Conservation (phyloP, 1,140 invertebrate species). For the Drosophila subpulchrella region DNA sequence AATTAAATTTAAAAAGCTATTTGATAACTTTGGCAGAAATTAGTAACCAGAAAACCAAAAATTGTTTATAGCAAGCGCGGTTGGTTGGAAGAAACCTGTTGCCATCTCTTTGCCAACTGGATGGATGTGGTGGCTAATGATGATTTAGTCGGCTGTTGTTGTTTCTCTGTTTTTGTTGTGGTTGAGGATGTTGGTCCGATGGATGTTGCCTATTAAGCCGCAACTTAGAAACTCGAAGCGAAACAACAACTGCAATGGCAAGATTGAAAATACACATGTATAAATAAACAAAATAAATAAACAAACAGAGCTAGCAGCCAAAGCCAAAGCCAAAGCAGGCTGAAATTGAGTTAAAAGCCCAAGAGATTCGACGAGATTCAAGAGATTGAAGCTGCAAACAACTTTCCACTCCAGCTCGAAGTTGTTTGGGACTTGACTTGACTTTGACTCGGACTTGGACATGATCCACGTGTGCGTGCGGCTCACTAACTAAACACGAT, state of each 20-base stretch:
- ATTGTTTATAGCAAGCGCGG: constrained; percentile 12
- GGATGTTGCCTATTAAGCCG: constrained; percentile 56
- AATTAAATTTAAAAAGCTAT: not conserved
- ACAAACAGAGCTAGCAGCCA: constrained; percentile 40
- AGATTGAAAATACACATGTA: constrained; percentile 65
- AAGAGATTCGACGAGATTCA: constrained; percentile 65
- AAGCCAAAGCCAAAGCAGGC: constrained; percentile 19
- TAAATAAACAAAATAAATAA: constrained; percentile 68
- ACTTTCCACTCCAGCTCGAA: constrained; percentile 67
- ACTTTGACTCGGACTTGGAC: constrained; percentile 61
- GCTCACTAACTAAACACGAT: constrained; percentile 21
- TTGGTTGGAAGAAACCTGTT: constrained; percentile 49
- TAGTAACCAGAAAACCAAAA: constrained; percentile 14
- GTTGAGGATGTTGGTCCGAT: constrained; percentile 46
- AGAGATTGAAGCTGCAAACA: constrained; percentile 61
- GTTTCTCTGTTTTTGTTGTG: constrained; percentile 7
- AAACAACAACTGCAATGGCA: constrained; percentile 39
- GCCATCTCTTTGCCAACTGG: constrained; percentile 26
- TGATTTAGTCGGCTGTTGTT: constrained; percentile 54
- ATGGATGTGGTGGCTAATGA: constrained; percentile 51
- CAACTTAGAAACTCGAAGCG: constrained; percentile 58
- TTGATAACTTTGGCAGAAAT: not conserved
- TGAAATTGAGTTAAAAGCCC: constrained; percentile 79
- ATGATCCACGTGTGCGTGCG: constrained; percentile 67
- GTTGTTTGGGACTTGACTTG: constrained; percentile 50